Evolutionary conservation across 2,888 invertebrate species (phyloP).

Genomic region (Andrena bicolor): DNA sequence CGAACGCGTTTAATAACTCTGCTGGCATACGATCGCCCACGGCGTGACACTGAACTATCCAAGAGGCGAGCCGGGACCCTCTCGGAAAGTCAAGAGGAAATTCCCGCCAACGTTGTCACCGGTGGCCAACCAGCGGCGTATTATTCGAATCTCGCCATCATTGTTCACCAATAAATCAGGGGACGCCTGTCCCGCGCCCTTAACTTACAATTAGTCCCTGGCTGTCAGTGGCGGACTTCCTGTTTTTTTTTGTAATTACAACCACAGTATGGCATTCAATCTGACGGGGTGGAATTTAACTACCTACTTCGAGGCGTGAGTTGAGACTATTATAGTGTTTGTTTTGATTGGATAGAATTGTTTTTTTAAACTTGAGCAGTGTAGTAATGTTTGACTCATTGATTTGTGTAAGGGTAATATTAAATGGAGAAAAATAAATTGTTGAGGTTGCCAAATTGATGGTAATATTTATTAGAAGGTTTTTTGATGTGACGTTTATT

Average conservation of each 20-base stretch:
- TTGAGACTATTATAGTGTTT: background rate
- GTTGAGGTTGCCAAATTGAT: too few relatives aligned
- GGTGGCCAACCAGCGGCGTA: slow-evolving; percentile 19
- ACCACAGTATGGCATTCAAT: background rate
- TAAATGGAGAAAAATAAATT: too few relatives aligned
- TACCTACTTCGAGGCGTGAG: background rate
- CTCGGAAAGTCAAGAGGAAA: slow-evolving; percentile 46
- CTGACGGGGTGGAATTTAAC: background rate
- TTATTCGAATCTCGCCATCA: slow-evolving; percentile 25
- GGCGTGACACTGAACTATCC: slow-evolving; percentile 67
- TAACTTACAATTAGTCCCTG: slow-evolving; percentile 29
- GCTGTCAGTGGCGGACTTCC: background rate
- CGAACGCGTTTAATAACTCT: slow-evolving; percentile 79
- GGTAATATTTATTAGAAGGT: too few relatives aligned
- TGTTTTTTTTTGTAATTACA: background rate
- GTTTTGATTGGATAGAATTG: background rate
- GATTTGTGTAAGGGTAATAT: too few relatives aligned
- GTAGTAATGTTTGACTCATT: too few relatives aligned
- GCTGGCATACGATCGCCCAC: slow-evolving; percentile 69
- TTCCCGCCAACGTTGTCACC: slow-evolving; percentile 41
- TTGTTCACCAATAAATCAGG: slow-evolving; percentile 22
- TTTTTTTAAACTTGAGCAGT: background rate
- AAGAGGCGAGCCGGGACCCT: slow-evolving; percentile 29
- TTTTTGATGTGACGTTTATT: too few relatives aligned
- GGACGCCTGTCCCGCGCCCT: background rate